Evolutionary conservation across 2,888 invertebrate species (phyloP).

Genomic region (Agrotis segetum): DNA sequence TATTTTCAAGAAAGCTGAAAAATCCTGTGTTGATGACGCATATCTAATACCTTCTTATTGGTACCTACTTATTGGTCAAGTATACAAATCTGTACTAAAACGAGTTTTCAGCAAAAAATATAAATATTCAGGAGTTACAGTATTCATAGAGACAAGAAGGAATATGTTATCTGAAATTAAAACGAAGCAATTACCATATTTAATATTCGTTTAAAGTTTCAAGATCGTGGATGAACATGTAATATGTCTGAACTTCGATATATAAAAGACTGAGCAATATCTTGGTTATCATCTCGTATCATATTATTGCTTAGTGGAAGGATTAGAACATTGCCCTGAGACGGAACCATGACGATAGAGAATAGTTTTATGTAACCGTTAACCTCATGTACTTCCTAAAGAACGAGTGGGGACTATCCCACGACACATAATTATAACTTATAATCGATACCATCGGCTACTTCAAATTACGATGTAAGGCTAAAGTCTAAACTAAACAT

Average conservation of each 20-base stretch:
- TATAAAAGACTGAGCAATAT: slow-evolving; percentile 23
- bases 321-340: slow-evolving; percentile 35
- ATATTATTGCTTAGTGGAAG: slow-evolving; percentile 43
- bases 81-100: not conserved
- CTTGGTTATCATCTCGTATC: slow-evolving; percentile 10
- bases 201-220: no score
- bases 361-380: slow-evolving; percentile 13
- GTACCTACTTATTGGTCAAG: slow-evolving; percentile 2
- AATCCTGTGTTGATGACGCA: not conserved
- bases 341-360: slow-evolving; percentile 16
- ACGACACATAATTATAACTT: slow-evolving; percentile 9
- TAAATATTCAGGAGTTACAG: not conserved
- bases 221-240: no score
- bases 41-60: not conserved
- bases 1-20: not conserved
- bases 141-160: no score
- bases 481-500: slow-evolving; percentile 49
- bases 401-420: slow-evolving; percentile 12
- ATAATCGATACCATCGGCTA: slow-evolving; percentile 26
- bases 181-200: no score
- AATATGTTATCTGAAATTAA: no score
- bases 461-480: slow-evolving; percentile 39
- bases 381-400: slow-evolving; percentile 4
- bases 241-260: not conserved
- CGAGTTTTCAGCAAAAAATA: slow-evolving; percentile 2